Evolutionary conservation across 2,888 invertebrate species (phyloP), one percentile per base, ranked within the genome.

Genomic region (Chaitophorus viminalis): DNA sequence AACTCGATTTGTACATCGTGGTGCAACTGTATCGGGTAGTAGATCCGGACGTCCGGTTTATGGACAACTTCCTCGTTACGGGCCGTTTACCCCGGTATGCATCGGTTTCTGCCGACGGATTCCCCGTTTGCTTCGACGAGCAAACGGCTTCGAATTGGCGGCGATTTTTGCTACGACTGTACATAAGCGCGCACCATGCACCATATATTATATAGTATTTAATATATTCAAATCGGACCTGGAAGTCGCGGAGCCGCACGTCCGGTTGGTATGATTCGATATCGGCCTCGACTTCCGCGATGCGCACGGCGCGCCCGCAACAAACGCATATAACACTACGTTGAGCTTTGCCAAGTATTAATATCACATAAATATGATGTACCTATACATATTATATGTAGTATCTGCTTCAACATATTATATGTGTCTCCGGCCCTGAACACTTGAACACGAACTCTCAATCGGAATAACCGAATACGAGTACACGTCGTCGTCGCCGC

Each of bases 1-100:
- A 68, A 70, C 70, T 70, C 70, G 29, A 29, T 70, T 70, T 70
- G 70, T 31, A 31, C n/a, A 65, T 8, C 25, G 25, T 60, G 60
- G 21, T 18, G 60, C 60, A 5, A 21, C 60, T 39, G 36, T 39
- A 70, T 70, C 17, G 29, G 17, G 21, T 39, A 33, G 79, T 39
- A 14, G 78, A 76, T 31, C 70, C 78, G 85, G 78, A 85, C 77
- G 77, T 87, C 86, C 78, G 86, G 74, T 79, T 88, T 87, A 87
- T 72, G 86, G 87, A 89, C 82, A 83, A 87, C 85, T 89, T 89
- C 87, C 89, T 84, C 70, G 89, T 89, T 81, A 89, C 89, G 89
- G 89, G 89, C 89, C 89, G 89, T 89, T 89, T 89, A 60, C 81
- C 81, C 77, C 70, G 79, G 78, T 83, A 86, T 83, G 25, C 60